Percentiles rank a stretch among this genome's conserved stretches.
Conservation (phyloP, 2,113 vertebrate genomes). For the Cathartes aura region DNA sequence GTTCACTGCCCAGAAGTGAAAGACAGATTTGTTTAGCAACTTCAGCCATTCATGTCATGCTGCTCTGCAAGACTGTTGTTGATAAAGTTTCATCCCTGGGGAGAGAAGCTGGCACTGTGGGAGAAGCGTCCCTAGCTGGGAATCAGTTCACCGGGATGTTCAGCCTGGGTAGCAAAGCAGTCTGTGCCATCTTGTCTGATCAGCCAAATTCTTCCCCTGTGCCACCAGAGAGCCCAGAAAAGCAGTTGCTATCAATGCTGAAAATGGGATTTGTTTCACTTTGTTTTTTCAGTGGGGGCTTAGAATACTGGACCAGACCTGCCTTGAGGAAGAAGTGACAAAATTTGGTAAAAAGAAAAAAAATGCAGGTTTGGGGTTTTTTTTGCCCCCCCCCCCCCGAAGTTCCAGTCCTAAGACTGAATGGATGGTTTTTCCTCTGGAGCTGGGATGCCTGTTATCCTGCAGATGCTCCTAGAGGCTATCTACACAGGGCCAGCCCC, state of each 20-base stretch:
- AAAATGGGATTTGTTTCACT: neutral
- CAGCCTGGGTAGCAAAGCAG: neutral
- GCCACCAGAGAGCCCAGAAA: neutral
- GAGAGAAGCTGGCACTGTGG: neutral
- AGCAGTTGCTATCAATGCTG: neutral
- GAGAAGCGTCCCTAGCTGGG: neutral
- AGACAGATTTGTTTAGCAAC: constrained; percentile 26
- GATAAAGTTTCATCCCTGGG: constrained; percentile 6
- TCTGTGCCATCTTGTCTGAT: neutral
- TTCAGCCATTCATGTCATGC: neutral
- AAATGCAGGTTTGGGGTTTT: neutral
- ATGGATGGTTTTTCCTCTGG: neutral
- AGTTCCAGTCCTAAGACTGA: neutral
- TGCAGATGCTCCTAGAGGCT: neutral
- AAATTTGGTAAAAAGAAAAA: neutral
- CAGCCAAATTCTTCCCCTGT: neutral
- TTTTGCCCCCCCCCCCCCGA: too few relatives aligned
- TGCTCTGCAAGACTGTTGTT: neutral
- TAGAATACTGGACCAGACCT: neutral
- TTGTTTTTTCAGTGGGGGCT: neutral
- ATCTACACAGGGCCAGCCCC: neutral
- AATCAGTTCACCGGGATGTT: neutral
- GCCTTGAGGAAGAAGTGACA: neutral
- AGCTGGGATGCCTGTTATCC: neutral
- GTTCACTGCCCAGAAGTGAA: neutral